Conservation (phyloP, 2,797 vertebrate genomes). For the Bradypodion ventrale region DNA sequence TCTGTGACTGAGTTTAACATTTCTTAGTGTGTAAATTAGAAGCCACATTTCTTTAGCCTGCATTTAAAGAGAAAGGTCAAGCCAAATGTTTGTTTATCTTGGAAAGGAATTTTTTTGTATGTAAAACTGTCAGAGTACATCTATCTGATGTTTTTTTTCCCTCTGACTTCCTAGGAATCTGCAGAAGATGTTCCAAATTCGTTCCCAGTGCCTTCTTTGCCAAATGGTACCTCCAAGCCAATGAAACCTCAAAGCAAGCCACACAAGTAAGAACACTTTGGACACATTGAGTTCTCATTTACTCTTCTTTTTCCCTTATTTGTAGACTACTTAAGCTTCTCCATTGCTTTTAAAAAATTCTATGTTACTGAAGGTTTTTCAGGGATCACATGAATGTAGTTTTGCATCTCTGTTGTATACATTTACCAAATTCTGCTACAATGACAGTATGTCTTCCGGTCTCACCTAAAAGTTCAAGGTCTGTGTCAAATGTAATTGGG, state of each 20-base stretch:
- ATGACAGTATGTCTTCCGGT: neutral
- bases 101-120: constrained; percentile 14
- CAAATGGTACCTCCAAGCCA: constrained; percentile 74
- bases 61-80: neutral
- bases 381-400: neutral
- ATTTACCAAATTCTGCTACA: neutral
- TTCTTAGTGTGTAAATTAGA: neutral
- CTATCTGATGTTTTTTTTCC: constrained; percentile 20
- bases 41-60: constrained; percentile 3
- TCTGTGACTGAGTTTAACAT: neutral
- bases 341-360: neutral
- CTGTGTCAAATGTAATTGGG: neutral
- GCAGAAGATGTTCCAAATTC: constrained; percentile 68
- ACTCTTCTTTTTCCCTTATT: neutral
- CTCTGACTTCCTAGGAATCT: constrained; percentile 72
- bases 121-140: neutral
- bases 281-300: neutral
- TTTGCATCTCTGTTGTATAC: neutral
- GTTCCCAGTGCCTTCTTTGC: constrained; percentile 77
- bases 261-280: constrained; percentile 78
- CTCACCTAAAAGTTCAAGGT: neutral
- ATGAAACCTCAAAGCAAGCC: constrained; percentile 79
- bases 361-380: neutral
- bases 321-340: neutral
- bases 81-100: neutral